Evolutionary conservation across 2,113 vertebrate species (phyloP).

Genomic region (human): DNA sequence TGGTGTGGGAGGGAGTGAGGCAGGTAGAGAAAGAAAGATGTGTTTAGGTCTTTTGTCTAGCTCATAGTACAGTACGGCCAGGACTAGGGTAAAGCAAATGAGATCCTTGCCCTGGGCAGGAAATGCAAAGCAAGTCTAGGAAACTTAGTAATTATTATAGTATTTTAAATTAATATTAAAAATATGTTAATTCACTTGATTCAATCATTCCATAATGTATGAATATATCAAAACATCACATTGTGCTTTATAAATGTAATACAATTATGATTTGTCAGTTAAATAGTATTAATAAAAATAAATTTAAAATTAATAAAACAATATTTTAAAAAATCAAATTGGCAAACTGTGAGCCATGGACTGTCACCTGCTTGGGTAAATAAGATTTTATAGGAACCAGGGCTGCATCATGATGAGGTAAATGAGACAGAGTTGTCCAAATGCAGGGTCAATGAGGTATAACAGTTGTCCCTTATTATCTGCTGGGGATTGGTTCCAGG

Average conservation of each 20-base stretch:
- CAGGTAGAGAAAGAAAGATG: not conserved
- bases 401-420: not conserved
- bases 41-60: not conserved
- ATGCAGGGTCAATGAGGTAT: not conserved
- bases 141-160: not conserved
- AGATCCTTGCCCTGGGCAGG: not conserved
- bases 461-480: not conserved
- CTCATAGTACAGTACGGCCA: not conserved
- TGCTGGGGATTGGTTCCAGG: not conserved
- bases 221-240: not conserved
- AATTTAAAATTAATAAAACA: not conserved
- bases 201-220: not conserved
- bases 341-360: not conserved
- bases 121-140: not conserved
- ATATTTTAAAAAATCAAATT: not conserved
- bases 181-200: not conserved
- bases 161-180: not conserved
- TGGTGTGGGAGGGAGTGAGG: fast-evolving
- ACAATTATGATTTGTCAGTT: not conserved
- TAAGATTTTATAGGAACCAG: not conserved
- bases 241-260: not conserved
- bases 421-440: not conserved
- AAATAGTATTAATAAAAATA: not conserved
- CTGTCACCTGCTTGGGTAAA: not conserved
- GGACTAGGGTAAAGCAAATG: not conserved